These are phyloP conservation scores for Rugalucina vietnamica DNA, from an alignment of 2,888 invertebrate genomes.

Conservation along the genomic window DNA sequence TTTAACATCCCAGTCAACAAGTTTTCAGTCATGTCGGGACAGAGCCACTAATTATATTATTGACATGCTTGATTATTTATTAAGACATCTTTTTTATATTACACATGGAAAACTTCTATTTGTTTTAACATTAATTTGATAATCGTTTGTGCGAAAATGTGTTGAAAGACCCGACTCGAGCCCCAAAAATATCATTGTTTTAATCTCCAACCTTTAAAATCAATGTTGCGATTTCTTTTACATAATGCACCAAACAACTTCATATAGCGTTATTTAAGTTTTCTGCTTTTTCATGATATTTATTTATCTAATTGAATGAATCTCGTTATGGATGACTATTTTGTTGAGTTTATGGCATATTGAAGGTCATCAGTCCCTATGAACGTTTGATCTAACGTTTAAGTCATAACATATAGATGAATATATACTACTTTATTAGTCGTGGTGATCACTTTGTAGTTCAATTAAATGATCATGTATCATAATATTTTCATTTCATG, in stretches of 20 bases:
- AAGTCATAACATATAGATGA: background rate
- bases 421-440: conserved; percentile 9
- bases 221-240: conserved; percentile 5
- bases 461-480: background rate
- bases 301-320: background rate
- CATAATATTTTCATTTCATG: background rate
- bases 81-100: too few species aligned
- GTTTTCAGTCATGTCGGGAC: too few species aligned
- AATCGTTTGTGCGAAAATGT: background rate
- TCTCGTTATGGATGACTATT: background rate
- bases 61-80: too few species aligned
- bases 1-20: too few species aligned
- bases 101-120: too few species aligned
- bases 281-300: conserved; percentile 6
- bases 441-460: background rate
- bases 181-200: background rate
- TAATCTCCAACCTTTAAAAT: background rate
- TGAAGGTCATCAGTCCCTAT: background rate
- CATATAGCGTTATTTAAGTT: background rate
- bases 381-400: background rate
- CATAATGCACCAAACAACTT: conserved; percentile 3
- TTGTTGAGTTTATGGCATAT: background rate
- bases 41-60: too few species aligned
- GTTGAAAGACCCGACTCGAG: background rate
- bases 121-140: too few species aligned